Percentiles rank a stretch among this genome's conserved stretches.
Conservation (phyloP, 2,113 vertebrate species). For the Centrocercus urophasianus region DNA sequence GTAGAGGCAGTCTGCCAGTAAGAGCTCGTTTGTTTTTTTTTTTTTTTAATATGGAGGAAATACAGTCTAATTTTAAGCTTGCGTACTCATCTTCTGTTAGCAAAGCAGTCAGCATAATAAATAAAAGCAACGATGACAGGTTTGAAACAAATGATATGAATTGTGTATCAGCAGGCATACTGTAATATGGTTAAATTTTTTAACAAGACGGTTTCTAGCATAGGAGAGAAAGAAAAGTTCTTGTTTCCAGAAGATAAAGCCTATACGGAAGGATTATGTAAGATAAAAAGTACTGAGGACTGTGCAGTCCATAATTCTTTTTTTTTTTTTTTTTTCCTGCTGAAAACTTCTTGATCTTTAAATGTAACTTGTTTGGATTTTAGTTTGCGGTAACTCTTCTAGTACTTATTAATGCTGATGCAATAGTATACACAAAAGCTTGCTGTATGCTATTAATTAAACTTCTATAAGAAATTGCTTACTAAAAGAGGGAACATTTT, state of each 20-base stretch:
- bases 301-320: rapidly evolving
- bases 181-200: neutral
- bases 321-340: neutral
- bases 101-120: constrained; percentile 23
- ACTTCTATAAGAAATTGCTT: neutral
- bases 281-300: neutral
- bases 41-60: neutral
- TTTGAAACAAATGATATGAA: constrained; percentile 21
- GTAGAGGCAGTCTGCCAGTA: neutral
- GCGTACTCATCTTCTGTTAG: neutral
- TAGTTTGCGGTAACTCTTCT: neutral
- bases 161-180: neutral
- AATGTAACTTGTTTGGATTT: neutral
- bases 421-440: neutral
- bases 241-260: neutral
- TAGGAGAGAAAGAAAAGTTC: neutral
- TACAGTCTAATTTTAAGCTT: constrained; percentile 35
- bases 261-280: neutral
- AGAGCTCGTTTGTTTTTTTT: neutral
- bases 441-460: neutral
- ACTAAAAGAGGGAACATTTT: neutral
- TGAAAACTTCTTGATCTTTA: neutral
- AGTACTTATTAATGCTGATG: neutral
- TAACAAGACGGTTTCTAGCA: neutral
- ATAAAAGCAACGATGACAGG: constrained; percentile 10